Evolutionary conservation across 1,140 invertebrate species (phyloP).

Genomic region (Aporrectodea caliginosa): DNA sequence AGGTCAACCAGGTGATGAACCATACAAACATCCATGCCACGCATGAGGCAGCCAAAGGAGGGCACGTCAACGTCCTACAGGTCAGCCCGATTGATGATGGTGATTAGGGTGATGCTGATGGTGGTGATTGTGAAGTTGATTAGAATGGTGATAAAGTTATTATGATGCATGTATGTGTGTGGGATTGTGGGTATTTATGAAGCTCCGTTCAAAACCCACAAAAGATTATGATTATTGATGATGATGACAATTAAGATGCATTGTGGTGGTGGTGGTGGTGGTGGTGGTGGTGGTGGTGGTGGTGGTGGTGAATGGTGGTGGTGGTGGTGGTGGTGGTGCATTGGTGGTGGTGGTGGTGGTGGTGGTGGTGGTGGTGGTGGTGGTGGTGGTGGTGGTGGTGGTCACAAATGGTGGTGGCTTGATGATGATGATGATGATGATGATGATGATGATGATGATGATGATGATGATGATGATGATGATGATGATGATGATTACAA

Average conservation of each 20-base stretch:
- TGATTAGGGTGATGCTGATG: too few relatives aligned
- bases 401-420: not conserved
- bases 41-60: constrained; percentile 53
- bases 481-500: too few relatives aligned
- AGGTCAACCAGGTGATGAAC: constrained; percentile 46
- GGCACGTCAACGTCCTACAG: constrained; percentile 37
- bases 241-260: not conserved
- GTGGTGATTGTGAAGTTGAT: too few relatives aligned
- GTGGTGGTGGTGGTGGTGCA: too few relatives aligned
- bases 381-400: not conserved
- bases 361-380: not conserved
- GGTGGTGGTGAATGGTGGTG: too few relatives aligned
- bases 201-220: not conserved
- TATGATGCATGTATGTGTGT: too few relatives aligned
- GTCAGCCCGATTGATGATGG: too few relatives aligned
- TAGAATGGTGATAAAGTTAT: too few relatives aligned
- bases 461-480: too few relatives aligned
- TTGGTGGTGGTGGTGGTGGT: too few relatives aligned
- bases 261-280: too few relatives aligned
- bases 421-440: not conserved
- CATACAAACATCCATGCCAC: constrained; percentile 43
- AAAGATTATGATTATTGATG: not conserved
- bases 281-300: too few relatives aligned
- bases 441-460: not conserved
- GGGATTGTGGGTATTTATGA: constrained; percentile 3